Conservation (phyloP, 35 echinoderm and acorn worm species). For the Diadema setosum region DNA sequence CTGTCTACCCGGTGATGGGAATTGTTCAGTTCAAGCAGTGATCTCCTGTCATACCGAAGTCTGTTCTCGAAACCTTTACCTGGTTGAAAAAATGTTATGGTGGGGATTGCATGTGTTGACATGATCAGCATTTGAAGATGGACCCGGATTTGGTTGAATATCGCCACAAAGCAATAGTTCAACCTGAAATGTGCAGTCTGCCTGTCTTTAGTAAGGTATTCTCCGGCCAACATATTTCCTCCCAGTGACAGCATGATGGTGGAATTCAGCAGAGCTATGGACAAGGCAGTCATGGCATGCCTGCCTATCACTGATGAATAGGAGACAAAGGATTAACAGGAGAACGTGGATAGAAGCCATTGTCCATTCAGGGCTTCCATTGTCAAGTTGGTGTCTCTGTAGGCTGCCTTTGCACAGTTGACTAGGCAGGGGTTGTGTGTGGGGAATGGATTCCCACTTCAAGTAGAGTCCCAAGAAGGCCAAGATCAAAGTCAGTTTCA, state of each 20-base stretch:
- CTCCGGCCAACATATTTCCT: neutral
- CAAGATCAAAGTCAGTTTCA: too few species aligned
- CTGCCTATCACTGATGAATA: too few species aligned
- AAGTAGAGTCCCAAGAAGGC: too few species aligned
- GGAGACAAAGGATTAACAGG: too few species aligned
- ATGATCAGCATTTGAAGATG: neutral
- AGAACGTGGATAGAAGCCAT: too few species aligned
- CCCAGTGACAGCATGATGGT: neutral
- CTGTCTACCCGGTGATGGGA: neutral
- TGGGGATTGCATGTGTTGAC: neutral
- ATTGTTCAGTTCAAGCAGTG: neutral
- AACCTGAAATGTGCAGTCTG: neutral
- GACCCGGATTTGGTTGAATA: neutral
- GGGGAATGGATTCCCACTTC: too few species aligned
- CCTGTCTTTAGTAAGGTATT: neutral
- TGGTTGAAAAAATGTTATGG: too few species aligned
- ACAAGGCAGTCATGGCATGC: too few species aligned
- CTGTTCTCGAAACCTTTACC: neutral
- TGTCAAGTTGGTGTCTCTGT: too few species aligned
- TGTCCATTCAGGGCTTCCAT: too few species aligned
- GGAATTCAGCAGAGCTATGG: neutral
- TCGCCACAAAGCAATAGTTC: neutral
- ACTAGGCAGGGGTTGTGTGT: too few species aligned
- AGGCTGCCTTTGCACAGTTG: too few species aligned
- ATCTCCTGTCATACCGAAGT: neutral